Percentiles rank a stretch among this genome's conserved stretches.
Evolutionary conservation across 2,113 vertebrate species (phyloP).

Genomic region (Scalopus aquaticus): DNA sequence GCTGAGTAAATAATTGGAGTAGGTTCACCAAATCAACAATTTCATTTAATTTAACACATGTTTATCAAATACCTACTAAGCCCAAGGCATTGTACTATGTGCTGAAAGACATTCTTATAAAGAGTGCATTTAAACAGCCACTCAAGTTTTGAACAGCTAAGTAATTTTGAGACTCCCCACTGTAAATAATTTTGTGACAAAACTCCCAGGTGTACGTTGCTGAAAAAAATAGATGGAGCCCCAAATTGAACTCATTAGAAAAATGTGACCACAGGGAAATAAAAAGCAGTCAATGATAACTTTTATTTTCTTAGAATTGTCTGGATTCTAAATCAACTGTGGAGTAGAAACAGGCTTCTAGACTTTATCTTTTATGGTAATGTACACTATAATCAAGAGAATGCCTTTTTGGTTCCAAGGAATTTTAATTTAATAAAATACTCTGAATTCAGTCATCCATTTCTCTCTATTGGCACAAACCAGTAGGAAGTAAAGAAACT

Average conservation of each 20-base stretch:
- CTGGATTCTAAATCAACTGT: slow-evolving; percentile 44
- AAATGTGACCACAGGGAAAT: slow-evolving; percentile 58
- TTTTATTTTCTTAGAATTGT: slow-evolving; percentile 55
- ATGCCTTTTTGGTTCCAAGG: slow-evolving; percentile 16
- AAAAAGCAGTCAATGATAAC: slow-evolving; percentile 6
- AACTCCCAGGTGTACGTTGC: slow-evolving; percentile 51
- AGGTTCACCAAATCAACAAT: slow-evolving; percentile 49
- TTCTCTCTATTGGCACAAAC: slow-evolving; percentile 12
- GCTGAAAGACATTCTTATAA: slow-evolving; percentile 34
- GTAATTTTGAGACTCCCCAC: slow-evolving; percentile 55
- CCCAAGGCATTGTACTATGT: background rate
- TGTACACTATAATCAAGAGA: slow-evolving; percentile 51
- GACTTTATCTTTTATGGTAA: slow-evolving; percentile 54
- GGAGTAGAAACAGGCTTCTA: background rate
- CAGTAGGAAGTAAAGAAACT: slow-evolving; percentile 3
- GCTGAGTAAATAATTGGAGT: background rate
- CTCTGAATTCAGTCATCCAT: slow-evolving; percentile 3
- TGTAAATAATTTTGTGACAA: slow-evolving; percentile 69
- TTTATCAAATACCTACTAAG: slow-evolving; percentile 20
- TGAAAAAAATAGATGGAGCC: slow-evolving; percentile 49
- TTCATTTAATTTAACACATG: background rate
- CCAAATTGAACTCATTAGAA: slow-evolving; percentile 64
- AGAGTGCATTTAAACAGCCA: slow-evolving; percentile 15
- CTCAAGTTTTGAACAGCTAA: slow-evolving; percentile 47
- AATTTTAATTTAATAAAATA: slow-evolving; percentile 64